Evolutionary conservation across 30 jellyfish, hydroid and myxozoan species (phyloP), one percentile per base, ranked within the genome.

Genomic region (Aurelia aurita): DNA sequence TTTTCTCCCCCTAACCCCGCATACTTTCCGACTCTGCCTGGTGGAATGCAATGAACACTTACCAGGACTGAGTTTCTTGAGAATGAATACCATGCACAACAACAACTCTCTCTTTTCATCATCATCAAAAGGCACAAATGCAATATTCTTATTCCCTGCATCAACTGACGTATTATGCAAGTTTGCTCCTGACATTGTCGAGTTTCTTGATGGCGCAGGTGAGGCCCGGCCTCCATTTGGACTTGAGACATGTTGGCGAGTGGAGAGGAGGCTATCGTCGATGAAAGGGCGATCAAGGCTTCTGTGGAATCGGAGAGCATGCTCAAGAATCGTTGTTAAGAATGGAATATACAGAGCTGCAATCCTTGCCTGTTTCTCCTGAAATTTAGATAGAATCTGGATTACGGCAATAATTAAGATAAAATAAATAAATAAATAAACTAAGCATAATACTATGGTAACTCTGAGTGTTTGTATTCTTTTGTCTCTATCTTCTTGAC

Each of bases 281-380:
- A 94, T 81, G 20, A 77, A 49, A 2, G 99, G 97, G 21, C 97
- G 99, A 49, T 94, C 99, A 25, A 94, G 96, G 82, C 77, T 87
- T 90, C 89, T 94, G 95, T 94, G 99, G 66, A 94, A 94, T 18
- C 99, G 97, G 5, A 89, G 58, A 3, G 99, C 95, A 68, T 94
- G 99, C 90, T 94, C 99, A 27, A 94, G 96, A 58, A 94, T 94
- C n/a, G 88, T 94, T 16, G 99, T 84, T 59, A 94, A 67, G 66
- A 63, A 94, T 25, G 99, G 99, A 43, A 94, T 84, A 90, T 94
- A 94, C 59, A 94, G 76, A 18, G 97, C 97, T 0, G 96, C 97
- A 32, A 94, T 94, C 18, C 99, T 74, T 22, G 97, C 84, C 21
- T 89, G 99, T 60, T 77, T 94, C 45, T 88, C 97, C 99, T 94